Evolutionary conservation across 2,797 vertebrate genomes (phyloP).

Genomic region (Falco concolor): DNA sequence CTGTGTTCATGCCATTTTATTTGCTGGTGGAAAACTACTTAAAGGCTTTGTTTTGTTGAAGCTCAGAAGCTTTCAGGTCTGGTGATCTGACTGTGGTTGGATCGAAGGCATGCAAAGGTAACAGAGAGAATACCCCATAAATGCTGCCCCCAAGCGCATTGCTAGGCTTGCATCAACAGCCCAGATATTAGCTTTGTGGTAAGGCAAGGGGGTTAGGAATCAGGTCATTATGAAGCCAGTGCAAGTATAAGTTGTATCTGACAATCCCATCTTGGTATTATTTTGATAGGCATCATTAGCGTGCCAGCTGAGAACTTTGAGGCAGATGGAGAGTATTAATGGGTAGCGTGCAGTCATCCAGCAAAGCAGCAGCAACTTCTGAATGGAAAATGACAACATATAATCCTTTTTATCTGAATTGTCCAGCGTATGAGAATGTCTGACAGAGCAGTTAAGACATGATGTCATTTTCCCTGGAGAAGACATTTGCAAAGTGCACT

Average conservation of each 20-base stretch:
- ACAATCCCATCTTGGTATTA: background rate
- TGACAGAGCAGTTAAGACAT: slow-evolving; percentile 37
- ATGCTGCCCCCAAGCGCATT: background rate
- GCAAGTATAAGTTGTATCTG: background rate
- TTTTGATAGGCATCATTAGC: slow-evolving; percentile 13
- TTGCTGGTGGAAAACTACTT: background rate
- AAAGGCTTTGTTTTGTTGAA: background rate
- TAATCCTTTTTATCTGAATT: background rate
- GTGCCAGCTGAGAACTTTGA: background rate
- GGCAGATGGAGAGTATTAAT: slow-evolving; percentile 9
- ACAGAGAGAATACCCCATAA: background rate
- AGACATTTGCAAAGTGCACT: background rate
- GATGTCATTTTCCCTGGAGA: slow-evolving; percentile 44
- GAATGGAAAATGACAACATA: background rate
- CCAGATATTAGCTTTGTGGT: background rate
- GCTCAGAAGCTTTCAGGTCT: background rate
- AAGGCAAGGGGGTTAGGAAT: background rate
- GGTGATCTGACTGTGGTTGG: background rate
- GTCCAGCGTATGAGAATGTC: background rate
- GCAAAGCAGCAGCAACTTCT: background rate
- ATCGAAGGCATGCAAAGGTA: background rate
- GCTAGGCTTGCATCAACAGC: background rate
- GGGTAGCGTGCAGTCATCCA: background rate
- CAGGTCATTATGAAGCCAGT: background rate
- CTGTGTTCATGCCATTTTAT: background rate